These are phyloP conservation scores for Habroteleia sp. DNA, from an alignment of 2,888 invertebrate genomes.

Conservation along the genomic window DNA sequence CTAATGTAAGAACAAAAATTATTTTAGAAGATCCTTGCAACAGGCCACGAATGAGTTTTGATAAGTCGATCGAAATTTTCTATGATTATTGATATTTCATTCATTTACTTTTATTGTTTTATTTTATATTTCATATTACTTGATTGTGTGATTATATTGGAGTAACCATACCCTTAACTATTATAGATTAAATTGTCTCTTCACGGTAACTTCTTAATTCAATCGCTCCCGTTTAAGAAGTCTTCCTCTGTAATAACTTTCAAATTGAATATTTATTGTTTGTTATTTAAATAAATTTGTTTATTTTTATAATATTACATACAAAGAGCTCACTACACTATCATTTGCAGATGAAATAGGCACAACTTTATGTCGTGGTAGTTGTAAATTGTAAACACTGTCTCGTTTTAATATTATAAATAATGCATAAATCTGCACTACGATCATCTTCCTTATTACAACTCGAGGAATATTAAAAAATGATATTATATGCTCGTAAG, in stretches of 20 bases:
- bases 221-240: slow-evolving; percentile 25
- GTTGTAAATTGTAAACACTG: no score
- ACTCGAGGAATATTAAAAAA: no score
- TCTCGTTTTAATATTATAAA: no score
- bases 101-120: no score
- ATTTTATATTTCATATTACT: slow-evolving; percentile 26
- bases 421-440: no score
- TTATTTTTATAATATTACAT: no score
- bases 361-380: no score
- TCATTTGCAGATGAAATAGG: no score
- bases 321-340: no score
- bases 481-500: no score
- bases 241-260: slow-evolving; percentile 21
- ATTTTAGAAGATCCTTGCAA: slow-evolving; percentile 55
- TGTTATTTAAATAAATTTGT: slow-evolving; percentile 22
- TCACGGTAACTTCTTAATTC: slow-evolving; percentile 34
- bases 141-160: slow-evolving; percentile 31
- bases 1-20: slow-evolving; percentile 6
- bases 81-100: no score
- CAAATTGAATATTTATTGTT: slow-evolving; percentile 13
- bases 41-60: slow-evolving; percentile 57
- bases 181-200: slow-evolving; percentile 34
- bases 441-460: no score
- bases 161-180: slow-evolving; percentile 35
- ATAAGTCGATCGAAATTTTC: slow-evolving; percentile 39